Evolutionary conservation across 2,888 invertebrate species (phyloP), one percentile per base, ranked within the genome.

Genomic region (Thecocarcelia acutangulata): DNA sequence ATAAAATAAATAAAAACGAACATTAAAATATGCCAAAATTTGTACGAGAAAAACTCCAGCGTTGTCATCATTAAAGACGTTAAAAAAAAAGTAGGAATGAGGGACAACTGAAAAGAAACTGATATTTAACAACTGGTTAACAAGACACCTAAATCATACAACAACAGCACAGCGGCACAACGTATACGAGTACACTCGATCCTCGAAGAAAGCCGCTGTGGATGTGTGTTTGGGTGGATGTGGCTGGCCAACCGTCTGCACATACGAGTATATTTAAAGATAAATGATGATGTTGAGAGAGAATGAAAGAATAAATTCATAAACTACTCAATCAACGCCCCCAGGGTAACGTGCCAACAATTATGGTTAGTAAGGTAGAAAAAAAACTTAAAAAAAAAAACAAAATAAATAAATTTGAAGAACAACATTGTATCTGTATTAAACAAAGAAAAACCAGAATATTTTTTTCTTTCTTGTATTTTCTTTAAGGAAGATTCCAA

Each of bases 311-410:
- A 79, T 73, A 73, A 73, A 79, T 79, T 79, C 72, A 75, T 69
- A 80, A 84, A 83, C 80, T 76, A 83, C 84, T 83, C 83, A 84
- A 84, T 84, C 84, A 81, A 84, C 84, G 84, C 84, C 83, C 81
- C 79, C 83, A 79, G 81, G 84, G 80, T 81, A 83, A 80, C 80
- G 80, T 81, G 84, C 83, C 84, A 81, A 79, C 83, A 79, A 78
- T 83, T 84, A 78, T 80, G 66, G 78, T 73, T 54, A 50, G 44
- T 52, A 28, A 61, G 37, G 24, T 15, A 52, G 21, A 33, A 72
- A 52, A 64, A 28, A 58, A 42, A 24, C 24, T 24, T 24, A 33
- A 33, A 19, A 8, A 28, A 17, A 59, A 52, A 8, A 50, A 56
- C 13, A 5, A 40, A 33, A n/a, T 28, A 28, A 33, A 33, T 33